These are phyloP conservation scores for Galemys pyrenaicus DNA, from an alignment of 2,113 vertebrate species.

Conservation along the genomic window DNA sequence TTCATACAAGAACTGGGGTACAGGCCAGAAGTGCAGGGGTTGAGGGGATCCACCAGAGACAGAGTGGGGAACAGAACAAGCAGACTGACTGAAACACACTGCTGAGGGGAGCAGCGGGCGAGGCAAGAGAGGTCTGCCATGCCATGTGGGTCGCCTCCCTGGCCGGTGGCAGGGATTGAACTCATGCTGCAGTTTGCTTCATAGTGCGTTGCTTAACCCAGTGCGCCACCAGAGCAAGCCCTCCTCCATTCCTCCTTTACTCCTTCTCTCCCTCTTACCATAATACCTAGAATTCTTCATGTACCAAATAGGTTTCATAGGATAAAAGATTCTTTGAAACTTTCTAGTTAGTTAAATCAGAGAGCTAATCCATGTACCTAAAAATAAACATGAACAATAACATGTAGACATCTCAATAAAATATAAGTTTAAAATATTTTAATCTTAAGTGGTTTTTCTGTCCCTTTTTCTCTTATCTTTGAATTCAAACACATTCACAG, in stretches of 20 bases:
- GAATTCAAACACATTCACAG: not conserved
- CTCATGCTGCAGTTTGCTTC: too few species aligned
- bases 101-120: too few species aligned
- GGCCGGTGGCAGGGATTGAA: too few species aligned
- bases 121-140: too few species aligned
- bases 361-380: not conserved
- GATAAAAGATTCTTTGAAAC: not conserved
- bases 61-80: too few species aligned
- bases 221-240: too few species aligned
- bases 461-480: not conserved
- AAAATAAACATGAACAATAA: not conserved
- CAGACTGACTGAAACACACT: too few species aligned
- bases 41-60: too few species aligned
- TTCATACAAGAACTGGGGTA: too few species aligned
- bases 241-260: not conserved
- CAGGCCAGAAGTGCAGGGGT: too few species aligned
- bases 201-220: too few species aligned
- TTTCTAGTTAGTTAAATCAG: not conserved
- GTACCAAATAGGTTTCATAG: not conserved
- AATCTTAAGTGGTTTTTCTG: not conserved
- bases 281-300: not conserved
- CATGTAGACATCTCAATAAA: not conserved
- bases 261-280: not conserved
- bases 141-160: too few species aligned
- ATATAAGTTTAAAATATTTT: not conserved